Evolutionary conservation across 2,113 vertebrate genomes (phyloP), one percentile per base, ranked within the genome.

Genomic region (Benitochromis conjunctus): DNA sequence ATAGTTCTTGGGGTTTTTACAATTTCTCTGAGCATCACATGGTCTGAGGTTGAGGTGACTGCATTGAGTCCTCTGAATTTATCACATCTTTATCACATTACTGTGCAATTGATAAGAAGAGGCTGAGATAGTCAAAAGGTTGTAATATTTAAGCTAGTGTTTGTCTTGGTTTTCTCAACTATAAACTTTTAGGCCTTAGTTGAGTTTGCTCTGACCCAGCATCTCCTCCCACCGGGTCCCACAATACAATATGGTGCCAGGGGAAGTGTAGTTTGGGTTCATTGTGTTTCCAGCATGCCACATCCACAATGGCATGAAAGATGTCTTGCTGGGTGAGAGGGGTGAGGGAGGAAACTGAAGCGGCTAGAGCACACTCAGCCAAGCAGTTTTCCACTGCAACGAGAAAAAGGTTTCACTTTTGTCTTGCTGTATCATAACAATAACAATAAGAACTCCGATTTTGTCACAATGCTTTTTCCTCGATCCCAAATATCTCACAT

Each of bases 251-350:
- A 64, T 69, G 60, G 83, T 92, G 84, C 90, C 86, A 90, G 57
- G 93, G 93, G 84, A 94, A 93, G 91, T 91, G 79, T 78, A 88
- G 89, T 85, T 64, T 69, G 77, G 55, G 82, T 83, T 89, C 83
- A 91, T 92, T 94, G 88, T 94, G 85, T 92, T 94, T 92, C 85
- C 89, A 90, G 16, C 34, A 18, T 87, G 89, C 83, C 76, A 85
- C 81, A 55, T 83, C 88, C 54, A 95, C 92, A 95, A 91, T 95
- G 92, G 90, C 91, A 89, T 90, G 79, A 94, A 93, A 93, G 91
- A 90, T 56, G 62, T 81, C 90, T 86, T 84, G 81, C 88, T 81
- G 80, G 71, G 86, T 84, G 56, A 84, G 80, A 66, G 54, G 48
- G 64, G 46, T 4, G 80, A 87, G 76, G 82, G 90, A 93, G 95